These are phyloP conservation scores for Solen grandis DNA, from an alignment of 1,140 invertebrate species.

Conservation along the genomic window DNA sequence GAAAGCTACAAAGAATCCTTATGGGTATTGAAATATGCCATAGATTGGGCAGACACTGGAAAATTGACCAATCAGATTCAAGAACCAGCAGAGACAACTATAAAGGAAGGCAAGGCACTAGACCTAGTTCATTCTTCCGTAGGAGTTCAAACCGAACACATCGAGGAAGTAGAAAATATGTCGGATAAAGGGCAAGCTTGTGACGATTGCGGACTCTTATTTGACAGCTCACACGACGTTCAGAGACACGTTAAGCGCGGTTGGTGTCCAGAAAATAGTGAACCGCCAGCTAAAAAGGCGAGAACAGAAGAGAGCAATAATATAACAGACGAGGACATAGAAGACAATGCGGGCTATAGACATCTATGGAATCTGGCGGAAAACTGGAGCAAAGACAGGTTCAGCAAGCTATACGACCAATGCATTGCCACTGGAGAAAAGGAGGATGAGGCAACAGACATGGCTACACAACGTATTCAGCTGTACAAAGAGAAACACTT, in stretches of 20 bases:
- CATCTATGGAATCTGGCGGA: not conserved
- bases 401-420: not conserved
- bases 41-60: not conserved
- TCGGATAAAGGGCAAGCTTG: constrained; percentile 4
- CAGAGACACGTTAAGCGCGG: not conserved
- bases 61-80: not conserved
- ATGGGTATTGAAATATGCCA: not conserved
- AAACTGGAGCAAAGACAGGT: not conserved
- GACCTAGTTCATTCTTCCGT: not conserved
- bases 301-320: not conserved
- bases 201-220: constrained; percentile 8
- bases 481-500: not conserved
- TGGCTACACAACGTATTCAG: not conserved
- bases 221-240: not conserved
- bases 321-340: not conserved
- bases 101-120: not conserved
- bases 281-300: not conserved
- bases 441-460: not conserved
- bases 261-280: not conserved
- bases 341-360: not conserved
- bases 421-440: not conserved
- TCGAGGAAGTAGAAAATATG: not conserved
- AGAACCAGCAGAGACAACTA: not conserved
- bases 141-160: not conserved
- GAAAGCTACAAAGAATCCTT: not conserved